Conservation (phyloP, 2,888 invertebrate genomes). For the Epirrhoe tristata region DNA sequence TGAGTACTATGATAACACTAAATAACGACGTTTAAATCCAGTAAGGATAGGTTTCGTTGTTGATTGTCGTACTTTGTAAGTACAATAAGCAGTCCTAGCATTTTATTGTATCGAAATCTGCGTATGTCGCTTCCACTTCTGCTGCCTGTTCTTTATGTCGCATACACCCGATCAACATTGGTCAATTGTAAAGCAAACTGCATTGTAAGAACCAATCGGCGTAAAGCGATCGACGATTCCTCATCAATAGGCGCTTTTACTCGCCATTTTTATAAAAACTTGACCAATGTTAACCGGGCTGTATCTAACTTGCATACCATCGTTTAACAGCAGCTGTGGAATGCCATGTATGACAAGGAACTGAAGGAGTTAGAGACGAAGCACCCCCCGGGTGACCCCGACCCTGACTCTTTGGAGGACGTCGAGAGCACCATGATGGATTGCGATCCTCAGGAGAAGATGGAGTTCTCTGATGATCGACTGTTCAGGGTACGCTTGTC, state of each 20-base stretch:
- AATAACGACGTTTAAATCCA: too few species aligned
- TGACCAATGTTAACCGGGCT: background rate
- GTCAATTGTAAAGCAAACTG: background rate
- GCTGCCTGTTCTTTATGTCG: constrained; percentile 5
- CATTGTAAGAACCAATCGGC: background rate
- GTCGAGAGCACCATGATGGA: constrained; percentile 78
- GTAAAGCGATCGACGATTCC: background rate
- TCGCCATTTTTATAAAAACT: background rate
- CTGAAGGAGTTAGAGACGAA: constrained; percentile 75
- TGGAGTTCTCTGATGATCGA: constrained; percentile 72
- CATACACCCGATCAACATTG: background rate
- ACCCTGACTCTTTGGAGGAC: constrained; percentile 76
- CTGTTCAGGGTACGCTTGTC: constrained; percentile 54
- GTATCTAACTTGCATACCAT: constrained; percentile 28
- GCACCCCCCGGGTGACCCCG: constrained; percentile 51
- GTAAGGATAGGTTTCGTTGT: too few species aligned
- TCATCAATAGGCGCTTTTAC: background rate
- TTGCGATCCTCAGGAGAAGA: constrained; percentile 77
- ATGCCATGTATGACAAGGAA: constrained; percentile 48
- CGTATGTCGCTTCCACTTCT: constrained; percentile 8
- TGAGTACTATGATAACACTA: too few species aligned
- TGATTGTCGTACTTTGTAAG: background rate
- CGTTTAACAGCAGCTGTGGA: constrained; percentile 66
- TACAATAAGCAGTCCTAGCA: background rate
- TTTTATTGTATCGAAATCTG: background rate